These are phyloP conservation scores for Molossus alvarezi DNA, from an alignment of 2,797 vertebrate species.

Conservation along the genomic window DNA sequence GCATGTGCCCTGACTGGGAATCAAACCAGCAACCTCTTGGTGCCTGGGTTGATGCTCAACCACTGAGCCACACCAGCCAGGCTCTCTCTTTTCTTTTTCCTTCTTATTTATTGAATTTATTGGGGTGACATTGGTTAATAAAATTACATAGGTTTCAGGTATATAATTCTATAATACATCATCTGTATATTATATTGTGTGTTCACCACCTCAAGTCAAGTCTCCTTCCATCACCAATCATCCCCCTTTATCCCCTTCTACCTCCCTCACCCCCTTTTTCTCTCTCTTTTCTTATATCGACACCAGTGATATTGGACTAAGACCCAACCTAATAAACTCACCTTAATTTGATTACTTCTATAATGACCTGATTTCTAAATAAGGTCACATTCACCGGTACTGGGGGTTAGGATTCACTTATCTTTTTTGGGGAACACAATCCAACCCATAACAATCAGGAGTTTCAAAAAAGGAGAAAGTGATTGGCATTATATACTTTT, in stretches of 20 bases:
- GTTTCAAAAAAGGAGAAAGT: background rate
- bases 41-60: no score
- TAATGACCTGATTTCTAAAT: background rate
- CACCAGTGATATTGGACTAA: background rate
- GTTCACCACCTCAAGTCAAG: background rate
- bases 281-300: background rate
- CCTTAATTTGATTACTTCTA: background rate
- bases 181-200: background rate
- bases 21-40: no score
- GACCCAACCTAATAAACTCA: background rate
- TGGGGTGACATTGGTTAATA: background rate
- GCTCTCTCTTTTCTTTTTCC: background rate
- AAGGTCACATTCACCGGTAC: background rate
- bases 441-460: background rate
- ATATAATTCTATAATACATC: background rate
- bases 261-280: background rate
- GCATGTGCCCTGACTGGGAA: no score
- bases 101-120: background rate
- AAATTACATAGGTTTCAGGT: background rate
- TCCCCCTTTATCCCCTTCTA: background rate
- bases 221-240: background rate
- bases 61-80: no score
- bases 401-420: background rate
- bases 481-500: background rate
- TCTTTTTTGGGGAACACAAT: background rate